Base-by-base conservation (phyloP, 2,113 vertebrate genomes). In the Mandrillus leucophaeus region DNA sequence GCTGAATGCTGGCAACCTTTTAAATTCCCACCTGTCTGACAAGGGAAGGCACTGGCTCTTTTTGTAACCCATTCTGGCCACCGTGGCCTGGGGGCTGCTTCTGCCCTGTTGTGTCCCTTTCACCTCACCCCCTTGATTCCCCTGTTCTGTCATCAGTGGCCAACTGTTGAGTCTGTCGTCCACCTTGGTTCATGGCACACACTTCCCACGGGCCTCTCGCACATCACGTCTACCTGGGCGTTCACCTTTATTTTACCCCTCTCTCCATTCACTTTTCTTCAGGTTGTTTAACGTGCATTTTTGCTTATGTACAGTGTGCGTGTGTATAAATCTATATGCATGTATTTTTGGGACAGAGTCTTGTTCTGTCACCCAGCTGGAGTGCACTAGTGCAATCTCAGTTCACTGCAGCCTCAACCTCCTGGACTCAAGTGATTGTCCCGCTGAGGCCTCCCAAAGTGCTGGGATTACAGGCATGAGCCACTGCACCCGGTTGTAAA, bases 51-150 rank as follows among this genome's bases (percentile, higher is more conserved):
- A 3, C 0, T n/a, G 23, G 55, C 45, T 43, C 27, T 25, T 17
- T 16, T 0, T 17, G 2, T 35, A 8, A 0, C 8, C 0, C 22
- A 18, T 27, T 1, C 1, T 3, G 18, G 18, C 23, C 5, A 1
- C 0, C 2, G 14, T 3, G 0, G 38, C 5, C 50, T 6, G 11
- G 14, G 38, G 13, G 13, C 35, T 17, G 25, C 13, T 22, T 27
- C 86, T 43, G 0, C 0, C 0, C 11, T 8, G 0, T 1, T 1
- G 9, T 12, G 17, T 22, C 81, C 57, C n/a, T 18, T 27, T 16
- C 72, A 2, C 12, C 35, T 50, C 23, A 9, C 7, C 23, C 9
- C 40, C 8, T 17, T 2, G 6, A 6, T 32, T 18, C 78, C 43
- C 3, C 59, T 45, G 20, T n/a, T 17, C 35, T 12, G 18, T 55